Conservation (phyloP, 2,797 vertebrate species). For the Heliangelus exortis region DNA sequence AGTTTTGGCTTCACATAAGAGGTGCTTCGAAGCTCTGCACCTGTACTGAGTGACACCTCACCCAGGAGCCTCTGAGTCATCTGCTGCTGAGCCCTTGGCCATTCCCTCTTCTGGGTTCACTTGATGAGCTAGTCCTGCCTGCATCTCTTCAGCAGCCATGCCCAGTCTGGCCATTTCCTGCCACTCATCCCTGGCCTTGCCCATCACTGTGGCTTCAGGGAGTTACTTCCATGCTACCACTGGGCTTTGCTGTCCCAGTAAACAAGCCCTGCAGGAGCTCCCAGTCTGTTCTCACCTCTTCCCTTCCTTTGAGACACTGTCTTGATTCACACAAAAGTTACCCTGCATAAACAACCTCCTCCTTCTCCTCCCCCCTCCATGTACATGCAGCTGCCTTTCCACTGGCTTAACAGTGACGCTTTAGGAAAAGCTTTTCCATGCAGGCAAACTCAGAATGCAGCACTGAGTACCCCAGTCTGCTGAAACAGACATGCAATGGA, state of each 20-base stretch:
- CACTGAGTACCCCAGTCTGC: neutral
- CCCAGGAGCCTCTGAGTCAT: neutral
- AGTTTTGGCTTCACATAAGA: neutral
- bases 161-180: neutral
- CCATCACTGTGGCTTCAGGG: neutral
- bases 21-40: neutral
- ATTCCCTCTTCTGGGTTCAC: neutral
- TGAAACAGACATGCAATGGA: neutral
- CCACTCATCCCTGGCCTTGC: neutral
- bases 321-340: neutral
- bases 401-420: neutral
- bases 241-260: neutral
- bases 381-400: neutral
- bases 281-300: neutral
- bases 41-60: neutral
- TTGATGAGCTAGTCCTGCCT: neutral
- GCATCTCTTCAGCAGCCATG: neutral
- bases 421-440: neutral
- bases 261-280: neutral
- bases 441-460: neutral
- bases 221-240: neutral
- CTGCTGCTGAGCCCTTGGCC: neutral
- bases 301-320: neutral
- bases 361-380: accelerated
- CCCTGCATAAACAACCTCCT: accelerated